phyloP scores from a whole-genome alignment of 2,888 invertebrate species.

The Limenitis arthemis region DNA sequence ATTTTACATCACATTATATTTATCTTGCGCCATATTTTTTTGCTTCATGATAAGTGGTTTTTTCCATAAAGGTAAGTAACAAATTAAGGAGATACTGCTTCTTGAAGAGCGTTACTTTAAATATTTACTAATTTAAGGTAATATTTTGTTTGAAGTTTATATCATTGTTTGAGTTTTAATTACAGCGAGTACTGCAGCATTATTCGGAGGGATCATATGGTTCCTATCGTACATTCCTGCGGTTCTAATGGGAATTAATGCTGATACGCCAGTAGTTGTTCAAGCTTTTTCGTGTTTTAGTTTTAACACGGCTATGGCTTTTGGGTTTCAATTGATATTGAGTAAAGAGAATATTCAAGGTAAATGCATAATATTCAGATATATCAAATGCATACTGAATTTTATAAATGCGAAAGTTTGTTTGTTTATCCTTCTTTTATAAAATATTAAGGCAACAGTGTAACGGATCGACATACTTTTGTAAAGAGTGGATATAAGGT shows the following conservation, averaged over 20 bases:
- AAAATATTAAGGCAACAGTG: too few relatives aligned
- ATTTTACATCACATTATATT: slow-evolving; percentile 79
- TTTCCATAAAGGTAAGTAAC: slow-evolving; percentile 78
- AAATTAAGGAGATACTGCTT: not conserved
- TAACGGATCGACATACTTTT: too few relatives aligned
- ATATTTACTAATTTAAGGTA: not conserved
- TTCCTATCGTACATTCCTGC: slow-evolving; percentile 83
- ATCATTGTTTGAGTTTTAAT: slow-evolving; percentile 14
- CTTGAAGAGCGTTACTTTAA: too few relatives aligned
- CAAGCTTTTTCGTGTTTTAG: slow-evolving; percentile 75
- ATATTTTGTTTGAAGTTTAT: not conserved
- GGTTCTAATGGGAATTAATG: slow-evolving; percentile 73
- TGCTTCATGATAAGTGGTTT: slow-evolving; percentile 86
- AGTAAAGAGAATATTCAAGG: slow-evolving; percentile 81
- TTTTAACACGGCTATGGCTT: slow-evolving; percentile 86
- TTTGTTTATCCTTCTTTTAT: too few relatives aligned
- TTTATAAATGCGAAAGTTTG: too few relatives aligned
- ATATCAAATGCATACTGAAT: too few relatives aligned
- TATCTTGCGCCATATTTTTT: slow-evolving; percentile 80
- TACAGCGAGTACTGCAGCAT: slow-evolving; percentile 83
- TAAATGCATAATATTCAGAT: slow-evolving; percentile 30
- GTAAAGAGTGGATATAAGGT: too few relatives aligned
- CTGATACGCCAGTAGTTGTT: slow-evolving; percentile 40
- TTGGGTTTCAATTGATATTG: slow-evolving; percentile 81
- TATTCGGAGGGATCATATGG: slow-evolving; percentile 83